Base-by-base conservation (phyloP, 1,140 invertebrate genomes). In the Drosophila miranda region DNA sequence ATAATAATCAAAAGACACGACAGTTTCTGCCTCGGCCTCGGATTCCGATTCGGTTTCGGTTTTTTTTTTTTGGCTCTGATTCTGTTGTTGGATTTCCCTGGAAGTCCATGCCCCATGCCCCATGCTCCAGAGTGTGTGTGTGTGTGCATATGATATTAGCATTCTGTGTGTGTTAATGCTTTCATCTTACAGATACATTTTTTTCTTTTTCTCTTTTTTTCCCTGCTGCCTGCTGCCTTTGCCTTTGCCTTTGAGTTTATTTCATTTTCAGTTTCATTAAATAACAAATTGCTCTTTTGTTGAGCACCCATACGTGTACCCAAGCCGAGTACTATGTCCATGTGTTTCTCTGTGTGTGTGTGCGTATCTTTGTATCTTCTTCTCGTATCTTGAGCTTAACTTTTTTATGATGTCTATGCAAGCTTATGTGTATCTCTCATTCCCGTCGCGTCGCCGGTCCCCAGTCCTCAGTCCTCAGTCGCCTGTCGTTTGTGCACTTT, bases 231-330 rank as follows among this genome's bases (percentile, higher is more conserved):
- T 56, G 30, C 21, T 53, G 49, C 14, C 2, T 34, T 42, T 43
- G 64, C 64, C 55, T 67, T 67, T 68, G 64, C 62, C 62, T 68
- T 50, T 51, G 62, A 68, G 62, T 68, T 68, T 68, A 68, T 68
- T 75, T 75, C 71, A 69, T 75, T 75, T 75, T 75, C 73, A 75
- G 73, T 75, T 75, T 75, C 73, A 75, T 75, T 75, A 75, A 75
- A 75, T 75, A 75, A 75, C 73, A 75, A 75, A 75, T 75, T 75
- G 73, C 71, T 75, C 73, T 75, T 75, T 75, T 75, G 71, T 75
- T 68, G 57, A 38, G 34, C 34, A 38, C 34, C 34, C 34, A 38
- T 61, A 34, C 52, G 41, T 59, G 30, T 50, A 21, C 38, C n/a
- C 42, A 16, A 54, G 43, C 30, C 30, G 2, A 8, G 28, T 8